Evolutionary conservation across 2,888 invertebrate genomes (phyloP).

Genomic region (Halictus quadricinctus): DNA sequence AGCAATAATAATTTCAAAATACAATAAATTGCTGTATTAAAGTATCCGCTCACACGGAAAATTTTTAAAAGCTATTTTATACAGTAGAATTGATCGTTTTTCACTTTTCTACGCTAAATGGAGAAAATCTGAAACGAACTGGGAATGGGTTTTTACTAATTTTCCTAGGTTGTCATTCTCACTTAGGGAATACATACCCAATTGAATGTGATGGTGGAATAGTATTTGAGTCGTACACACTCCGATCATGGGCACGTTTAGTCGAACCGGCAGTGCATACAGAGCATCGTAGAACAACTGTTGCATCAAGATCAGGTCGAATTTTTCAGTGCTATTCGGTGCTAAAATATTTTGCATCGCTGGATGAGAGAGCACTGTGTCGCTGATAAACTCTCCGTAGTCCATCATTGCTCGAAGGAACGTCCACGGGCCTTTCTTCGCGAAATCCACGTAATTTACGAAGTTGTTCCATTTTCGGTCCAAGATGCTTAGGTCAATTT

Average conservation of each 20-base stretch:
- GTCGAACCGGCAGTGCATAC: constrained; percentile 26
- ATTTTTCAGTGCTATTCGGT: constrained; percentile 34
- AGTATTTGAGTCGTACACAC: background rate
- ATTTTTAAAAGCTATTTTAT: too few relatives aligned
- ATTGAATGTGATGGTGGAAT: rapidly evolving
- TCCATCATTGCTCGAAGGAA: rapidly evolving
- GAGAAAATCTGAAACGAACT: background rate
- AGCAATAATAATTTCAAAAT: too few relatives aligned
- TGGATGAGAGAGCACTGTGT: constrained; percentile 32
- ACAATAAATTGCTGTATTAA: too few relatives aligned
- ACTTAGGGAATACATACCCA: constrained; percentile 19
- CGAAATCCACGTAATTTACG: background rate
- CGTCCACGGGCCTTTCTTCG: too few relatives aligned
- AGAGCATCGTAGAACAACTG: constrained; percentile 27
- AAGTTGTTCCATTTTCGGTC: background rate
- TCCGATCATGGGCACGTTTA: constrained; percentile 40
- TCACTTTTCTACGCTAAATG: too few relatives aligned
- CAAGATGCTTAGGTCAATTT: constrained; percentile 21
- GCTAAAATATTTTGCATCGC: constrained; percentile 39
- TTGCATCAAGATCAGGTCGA: constrained; percentile 47
- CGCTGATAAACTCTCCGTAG: background rate
- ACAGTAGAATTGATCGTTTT: too few relatives aligned
- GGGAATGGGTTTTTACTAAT: background rate
- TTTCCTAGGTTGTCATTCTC: too few relatives aligned
- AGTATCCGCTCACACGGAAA: too few relatives aligned